Percentiles rank a stretch among this genome's conserved stretches.
phyloP scores from a whole-genome alignment of 2,888 invertebrate species.

The Metopia argyrocephala region DNA sequence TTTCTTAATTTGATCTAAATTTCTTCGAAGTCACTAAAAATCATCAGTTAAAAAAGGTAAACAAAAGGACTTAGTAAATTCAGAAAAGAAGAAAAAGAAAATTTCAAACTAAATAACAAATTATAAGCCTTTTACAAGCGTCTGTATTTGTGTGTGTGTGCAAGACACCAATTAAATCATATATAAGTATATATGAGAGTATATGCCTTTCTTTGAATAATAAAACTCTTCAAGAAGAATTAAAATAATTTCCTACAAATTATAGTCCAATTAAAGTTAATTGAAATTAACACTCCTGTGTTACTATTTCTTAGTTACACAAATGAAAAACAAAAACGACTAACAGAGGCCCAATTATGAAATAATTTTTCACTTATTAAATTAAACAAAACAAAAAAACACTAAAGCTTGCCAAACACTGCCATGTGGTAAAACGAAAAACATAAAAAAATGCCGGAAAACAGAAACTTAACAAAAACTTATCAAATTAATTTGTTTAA shows the following conservation, averaged over 20 bases:
- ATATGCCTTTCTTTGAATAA: no score
- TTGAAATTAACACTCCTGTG: not conserved
- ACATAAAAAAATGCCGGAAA: not conserved
- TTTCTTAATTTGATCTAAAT: no score
- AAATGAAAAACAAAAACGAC: not conserved
- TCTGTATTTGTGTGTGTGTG: no score
- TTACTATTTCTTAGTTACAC: not conserved
- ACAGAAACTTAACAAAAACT: not conserved
- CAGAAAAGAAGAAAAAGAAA: no score
- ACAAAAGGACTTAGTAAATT: no score
- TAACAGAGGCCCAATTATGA: not conserved
- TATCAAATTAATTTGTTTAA: conserved; percentile 35
- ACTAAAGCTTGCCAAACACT: conserved; percentile 23
- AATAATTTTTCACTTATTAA: conserved; percentile 9
- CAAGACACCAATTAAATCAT: no score
- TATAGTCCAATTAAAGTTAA: not conserved
- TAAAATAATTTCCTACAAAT: not conserved
- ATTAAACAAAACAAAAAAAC: conserved; percentile 6
- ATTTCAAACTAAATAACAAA: no score
- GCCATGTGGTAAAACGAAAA: not conserved
- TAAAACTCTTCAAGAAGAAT: no score
- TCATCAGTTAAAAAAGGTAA: no score
- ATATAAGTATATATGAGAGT: no score
- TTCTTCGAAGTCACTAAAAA: no score
- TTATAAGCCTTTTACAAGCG: no score